These are phyloP conservation scores for Eulacestoma nigropectus DNA, from an alignment of 2,113 vertebrate genomes.

Conservation along the genomic window DNA sequence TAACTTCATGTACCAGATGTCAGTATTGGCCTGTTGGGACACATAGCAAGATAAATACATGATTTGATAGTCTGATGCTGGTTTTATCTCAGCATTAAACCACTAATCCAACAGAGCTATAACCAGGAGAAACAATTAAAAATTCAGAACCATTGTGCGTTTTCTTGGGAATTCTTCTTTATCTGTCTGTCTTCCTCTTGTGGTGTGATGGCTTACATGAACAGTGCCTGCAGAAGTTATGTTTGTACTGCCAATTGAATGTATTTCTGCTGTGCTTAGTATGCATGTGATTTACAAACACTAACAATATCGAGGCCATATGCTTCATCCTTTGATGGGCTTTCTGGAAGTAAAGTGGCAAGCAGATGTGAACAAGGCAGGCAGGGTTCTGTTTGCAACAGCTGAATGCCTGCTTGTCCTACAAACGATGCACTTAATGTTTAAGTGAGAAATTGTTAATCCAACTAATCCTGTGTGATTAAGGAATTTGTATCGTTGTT, in stretches of 20 bases:
- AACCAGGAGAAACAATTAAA: neutral
- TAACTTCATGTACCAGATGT: conserved; percentile 3
- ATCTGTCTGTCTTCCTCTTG: neutral
- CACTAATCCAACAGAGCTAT: neutral
- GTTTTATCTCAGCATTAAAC: neutral
- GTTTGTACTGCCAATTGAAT: neutral
- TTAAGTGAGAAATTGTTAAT: conserved; percentile 43
- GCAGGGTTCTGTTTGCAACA: neutral
- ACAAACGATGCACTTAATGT: neutral
- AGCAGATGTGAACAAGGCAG: conserved; percentile 13
- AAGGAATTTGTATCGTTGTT: neutral
- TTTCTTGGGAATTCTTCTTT: neutral
- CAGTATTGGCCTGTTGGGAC: neutral
- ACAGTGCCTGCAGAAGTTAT: neutral
- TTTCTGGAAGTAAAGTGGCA: conserved; percentile 14
- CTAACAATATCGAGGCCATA: neutral
- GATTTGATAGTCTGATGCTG: neutral
- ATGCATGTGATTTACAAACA: neutral
- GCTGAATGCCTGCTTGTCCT: conserved; percentile 38
- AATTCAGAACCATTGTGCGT: neutral
- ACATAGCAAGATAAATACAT: neutral
- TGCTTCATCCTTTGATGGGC: conserved; percentile 10
- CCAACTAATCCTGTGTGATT: neutral
- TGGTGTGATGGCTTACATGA: neutral
- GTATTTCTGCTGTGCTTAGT: neutral